Evolutionary conservation across 2,888 invertebrate species (phyloP).

Genomic region (Ommatoiulus sabulosus): DNA sequence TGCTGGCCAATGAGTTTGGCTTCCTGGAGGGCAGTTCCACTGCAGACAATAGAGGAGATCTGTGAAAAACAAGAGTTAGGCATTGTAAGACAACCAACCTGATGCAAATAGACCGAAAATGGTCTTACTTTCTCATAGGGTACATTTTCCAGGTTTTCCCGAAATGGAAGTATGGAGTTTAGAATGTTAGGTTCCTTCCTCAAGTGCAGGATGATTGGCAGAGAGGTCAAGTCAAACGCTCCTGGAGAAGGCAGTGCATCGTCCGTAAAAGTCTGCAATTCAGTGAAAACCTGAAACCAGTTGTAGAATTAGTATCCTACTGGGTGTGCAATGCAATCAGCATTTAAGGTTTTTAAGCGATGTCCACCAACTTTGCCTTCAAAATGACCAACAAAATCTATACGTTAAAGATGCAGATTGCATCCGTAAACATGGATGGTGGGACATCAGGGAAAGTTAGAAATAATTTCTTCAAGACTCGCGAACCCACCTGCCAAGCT

Average conservation of each 20-base stretch:
- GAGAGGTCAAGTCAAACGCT: slow-evolving; percentile 80
- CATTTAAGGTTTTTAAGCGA: background rate
- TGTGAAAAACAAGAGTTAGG: slow-evolving; percentile 56
- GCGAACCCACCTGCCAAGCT: slow-evolving; percentile 82
- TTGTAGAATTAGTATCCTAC: background rate
- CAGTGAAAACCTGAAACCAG: slow-evolving; percentile 64
- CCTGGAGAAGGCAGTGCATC: slow-evolving; percentile 66
- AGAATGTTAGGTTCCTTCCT: slow-evolving; percentile 74
- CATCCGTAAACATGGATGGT: no score
- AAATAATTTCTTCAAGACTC: background rate
- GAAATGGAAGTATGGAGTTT: background rate
- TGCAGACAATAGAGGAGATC: slow-evolving; percentile 60
- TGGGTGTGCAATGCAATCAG: background rate
- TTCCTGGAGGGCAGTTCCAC: slow-evolving; percentile 63
- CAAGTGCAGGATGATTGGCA: slow-evolving; percentile 85
- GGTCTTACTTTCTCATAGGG: background rate
- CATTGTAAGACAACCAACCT: background rate
- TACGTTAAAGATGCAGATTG: no score
- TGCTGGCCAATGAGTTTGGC: slow-evolving; percentile 64
- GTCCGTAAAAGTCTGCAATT: slow-evolving; percentile 66
- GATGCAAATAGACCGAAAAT: background rate
- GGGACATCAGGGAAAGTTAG: no score
- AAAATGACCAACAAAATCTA: no score
- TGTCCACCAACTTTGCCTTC: background rate
- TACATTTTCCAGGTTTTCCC: background rate